Percentiles rank a stretch among this genome's conserved stretches.
These are phyloP conservation scores for Proterorhinus semilunaris DNA, from an alignment of 2,113 vertebrate species.

Conservation along the genomic window DNA sequence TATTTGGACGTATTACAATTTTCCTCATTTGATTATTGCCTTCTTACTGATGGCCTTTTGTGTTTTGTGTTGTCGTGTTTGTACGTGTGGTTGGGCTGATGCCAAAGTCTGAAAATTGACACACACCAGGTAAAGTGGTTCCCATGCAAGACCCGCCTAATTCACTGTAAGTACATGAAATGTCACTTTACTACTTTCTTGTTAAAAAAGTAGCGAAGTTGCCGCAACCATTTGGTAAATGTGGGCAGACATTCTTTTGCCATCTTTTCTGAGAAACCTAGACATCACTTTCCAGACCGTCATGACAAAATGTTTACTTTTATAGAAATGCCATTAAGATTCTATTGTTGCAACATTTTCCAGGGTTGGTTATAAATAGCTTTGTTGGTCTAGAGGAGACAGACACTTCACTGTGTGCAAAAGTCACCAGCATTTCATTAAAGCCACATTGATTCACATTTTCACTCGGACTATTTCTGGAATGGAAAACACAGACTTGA, in stretches of 20 bases:
- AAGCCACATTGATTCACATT: conserved; percentile 6
- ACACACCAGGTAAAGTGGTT: background rate
- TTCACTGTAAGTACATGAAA: background rate
- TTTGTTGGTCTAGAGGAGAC: background rate
- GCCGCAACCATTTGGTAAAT: background rate
- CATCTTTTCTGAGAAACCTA: background rate
- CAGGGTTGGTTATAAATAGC: background rate
- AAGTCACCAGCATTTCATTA: conserved; percentile 1
- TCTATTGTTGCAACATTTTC: background rate
- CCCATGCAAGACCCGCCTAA: background rate
- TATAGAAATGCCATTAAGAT: background rate
- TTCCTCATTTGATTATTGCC: background rate
- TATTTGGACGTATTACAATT: background rate
- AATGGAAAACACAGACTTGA: background rate
- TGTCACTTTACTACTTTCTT: background rate
- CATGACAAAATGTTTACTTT: background rate
- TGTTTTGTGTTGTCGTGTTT: background rate
- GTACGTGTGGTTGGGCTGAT: background rate
- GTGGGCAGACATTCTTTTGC: background rate
- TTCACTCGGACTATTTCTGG: background rate
- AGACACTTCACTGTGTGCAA: background rate
- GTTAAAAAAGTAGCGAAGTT: background rate
- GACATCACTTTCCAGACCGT: background rate
- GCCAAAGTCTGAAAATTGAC: background rate
- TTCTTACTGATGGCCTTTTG: background rate